Conservation (phyloP, 1,140 invertebrate genomes). For the Anagrus nilaparvatae region DNA sequence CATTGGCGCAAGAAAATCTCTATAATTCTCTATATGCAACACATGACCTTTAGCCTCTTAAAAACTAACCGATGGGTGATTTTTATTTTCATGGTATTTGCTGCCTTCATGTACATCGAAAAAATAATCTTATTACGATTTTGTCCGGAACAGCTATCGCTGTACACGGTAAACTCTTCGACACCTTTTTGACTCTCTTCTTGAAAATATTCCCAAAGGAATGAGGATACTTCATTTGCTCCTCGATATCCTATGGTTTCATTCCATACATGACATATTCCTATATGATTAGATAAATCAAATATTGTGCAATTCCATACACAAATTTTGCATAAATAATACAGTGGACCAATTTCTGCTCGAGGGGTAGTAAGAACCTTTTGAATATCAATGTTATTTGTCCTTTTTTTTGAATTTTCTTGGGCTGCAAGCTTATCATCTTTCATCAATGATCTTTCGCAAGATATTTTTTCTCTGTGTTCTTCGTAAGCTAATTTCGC, state of each 20-base stretch:
- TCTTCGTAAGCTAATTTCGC: not conserved
- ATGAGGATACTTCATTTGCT: conserved; percentile 5
- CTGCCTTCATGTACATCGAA: too few relatives aligned
- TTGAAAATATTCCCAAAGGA: not conserved
- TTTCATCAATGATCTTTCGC: not conserved
- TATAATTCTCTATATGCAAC: too few relatives aligned
- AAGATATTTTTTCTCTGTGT: not conserved
- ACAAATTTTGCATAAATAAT: conserved; percentile 10
- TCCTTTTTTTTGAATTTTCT: not conserved
- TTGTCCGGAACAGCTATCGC: too few relatives aligned
- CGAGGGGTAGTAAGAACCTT: conserved; percentile 6
- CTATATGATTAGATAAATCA: not conserved
- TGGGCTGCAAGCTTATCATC: not conserved
- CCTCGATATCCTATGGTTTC: conserved; percentile 6
- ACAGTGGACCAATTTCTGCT: conserved; percentile 7
- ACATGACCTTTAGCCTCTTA: too few relatives aligned
- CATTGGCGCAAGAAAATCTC: too few relatives aligned
- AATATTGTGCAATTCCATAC: conserved; percentile 11
- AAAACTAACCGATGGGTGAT: too few relatives aligned
- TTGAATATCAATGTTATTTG: conserved; percentile 8
- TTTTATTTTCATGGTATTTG: too few relatives aligned
- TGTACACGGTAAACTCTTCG: not conserved
- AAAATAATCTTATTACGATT: too few relatives aligned
- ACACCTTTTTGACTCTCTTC: not conserved
- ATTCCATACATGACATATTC: not conserved